A percentile compares a stretch with the other conserved stretches of the same genome.
Evolutionary conservation across 2,888 invertebrate species (phyloP).

Genomic region (Bellardia bayeri): DNA sequence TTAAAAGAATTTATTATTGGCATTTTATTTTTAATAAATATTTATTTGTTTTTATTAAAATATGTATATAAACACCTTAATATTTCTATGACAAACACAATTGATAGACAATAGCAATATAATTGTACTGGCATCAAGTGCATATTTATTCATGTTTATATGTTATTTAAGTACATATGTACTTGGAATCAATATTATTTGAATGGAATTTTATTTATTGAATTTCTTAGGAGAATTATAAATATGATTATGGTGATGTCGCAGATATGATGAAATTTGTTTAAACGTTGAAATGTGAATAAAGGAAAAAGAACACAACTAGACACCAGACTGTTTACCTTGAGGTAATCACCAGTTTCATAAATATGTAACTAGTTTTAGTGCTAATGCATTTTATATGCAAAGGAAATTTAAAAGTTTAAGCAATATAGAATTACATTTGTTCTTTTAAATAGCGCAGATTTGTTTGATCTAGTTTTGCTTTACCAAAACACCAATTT

Average conservation of each 20-base stretch:
- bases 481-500: neutral
- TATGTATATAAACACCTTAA: neutral
- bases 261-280: too few relatives aligned
- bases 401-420: too few relatives aligned
- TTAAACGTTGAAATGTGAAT: too few relatives aligned
- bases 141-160: neutral
- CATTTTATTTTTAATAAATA: neutral
- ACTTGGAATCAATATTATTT: conserved; percentile 29
- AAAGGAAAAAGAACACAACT: too few relatives aligned
- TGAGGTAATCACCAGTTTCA: too few relatives aligned
- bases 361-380: too few relatives aligned
- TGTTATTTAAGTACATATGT: neutral
- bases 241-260: too few relatives aligned
- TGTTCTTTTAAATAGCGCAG: too few relatives aligned
- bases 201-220: conserved; percentile 6
- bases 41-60: neutral
- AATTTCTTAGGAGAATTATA: conserved; percentile 5
- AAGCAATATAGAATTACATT: too few relatives aligned
- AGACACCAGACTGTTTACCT: too few relatives aligned
- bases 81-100: neutral
- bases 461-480: neutral
- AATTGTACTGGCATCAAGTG: neutral
- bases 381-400: too few relatives aligned
- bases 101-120: conserved; percentile 6
- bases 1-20: neutral